Conservation (phyloP, 1,140 invertebrate species). For the Heliconius nattereri region DNA sequence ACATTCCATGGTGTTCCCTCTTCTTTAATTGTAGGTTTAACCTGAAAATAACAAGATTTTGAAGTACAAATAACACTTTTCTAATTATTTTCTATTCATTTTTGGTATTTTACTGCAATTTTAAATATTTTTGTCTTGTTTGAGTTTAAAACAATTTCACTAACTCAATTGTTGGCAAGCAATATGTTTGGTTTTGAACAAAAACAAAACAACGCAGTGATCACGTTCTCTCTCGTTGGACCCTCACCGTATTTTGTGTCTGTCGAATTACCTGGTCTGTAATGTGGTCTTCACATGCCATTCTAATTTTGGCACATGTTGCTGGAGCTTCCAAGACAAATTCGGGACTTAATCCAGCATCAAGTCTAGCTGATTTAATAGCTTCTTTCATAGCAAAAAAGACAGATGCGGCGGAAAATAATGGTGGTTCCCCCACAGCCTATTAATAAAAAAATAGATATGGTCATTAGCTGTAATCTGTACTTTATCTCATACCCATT, state of each 20-base stretch:
- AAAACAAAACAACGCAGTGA: neutral
- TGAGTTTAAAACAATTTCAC: too few species aligned
- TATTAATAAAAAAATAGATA: slow-evolving; percentile 44
- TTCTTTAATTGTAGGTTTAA: slow-evolving; percentile 52
- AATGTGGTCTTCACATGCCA: slow-evolving; percentile 85
- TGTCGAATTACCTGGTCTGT: slow-evolving; percentile 78
- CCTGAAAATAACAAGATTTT: slow-evolving; percentile 49
- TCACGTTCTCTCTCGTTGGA: neutral
- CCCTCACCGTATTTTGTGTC: neutral
- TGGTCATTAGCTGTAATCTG: neutral
- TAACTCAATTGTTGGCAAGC: too few species aligned
- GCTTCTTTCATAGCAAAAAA: slow-evolving; percentile 84
- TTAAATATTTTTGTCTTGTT: too few species aligned
- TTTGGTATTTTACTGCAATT: too few species aligned
- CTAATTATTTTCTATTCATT: too few species aligned
- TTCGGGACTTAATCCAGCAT: slow-evolving; percentile 58
- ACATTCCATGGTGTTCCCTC: slow-evolving; percentile 61
- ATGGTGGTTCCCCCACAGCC: slow-evolving; percentile 86
- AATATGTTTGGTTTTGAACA: too few species aligned
- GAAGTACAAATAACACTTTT: neutral
- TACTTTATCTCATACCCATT: too few species aligned
- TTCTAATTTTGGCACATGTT: slow-evolving; percentile 84
- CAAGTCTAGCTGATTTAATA: slow-evolving; percentile 64
- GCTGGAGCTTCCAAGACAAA: slow-evolving; percentile 84
- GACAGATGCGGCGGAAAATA: slow-evolving; percentile 84